Evolutionary conservation across 2,113 vertebrate species (phyloP).

Genomic region (Bostrychus sinensis): DNA sequence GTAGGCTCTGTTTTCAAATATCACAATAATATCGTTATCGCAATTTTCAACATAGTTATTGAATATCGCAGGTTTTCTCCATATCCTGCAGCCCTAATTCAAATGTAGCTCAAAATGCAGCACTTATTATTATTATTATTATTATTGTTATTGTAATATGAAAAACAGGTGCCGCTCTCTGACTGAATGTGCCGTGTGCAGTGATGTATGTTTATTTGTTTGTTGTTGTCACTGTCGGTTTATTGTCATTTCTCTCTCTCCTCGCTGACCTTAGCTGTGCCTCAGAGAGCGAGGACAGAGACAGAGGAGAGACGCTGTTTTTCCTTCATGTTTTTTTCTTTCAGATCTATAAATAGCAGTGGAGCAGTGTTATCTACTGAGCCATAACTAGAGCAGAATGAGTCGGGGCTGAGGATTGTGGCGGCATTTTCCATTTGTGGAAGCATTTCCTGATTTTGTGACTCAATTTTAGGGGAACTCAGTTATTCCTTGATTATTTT

Average conservation of each 20-base stretch:
- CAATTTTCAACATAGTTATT: no score
- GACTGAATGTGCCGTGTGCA: conserved; percentile 10
- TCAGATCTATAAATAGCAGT: conserved; percentile 65
- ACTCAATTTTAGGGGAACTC: no score
- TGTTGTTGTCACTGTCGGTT: conserved; percentile 2
- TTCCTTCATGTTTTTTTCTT: conserved; percentile 25
- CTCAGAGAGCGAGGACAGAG: conserved; percentile 15
- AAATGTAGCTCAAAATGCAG: no score
- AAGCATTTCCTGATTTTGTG: conserved; percentile 12
- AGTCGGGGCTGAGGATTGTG: conserved; percentile 32
- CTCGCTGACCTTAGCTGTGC: conserved; percentile 52
- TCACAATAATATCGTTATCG: no score
- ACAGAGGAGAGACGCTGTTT: conserved; percentile 50
- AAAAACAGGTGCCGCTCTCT: neutral
- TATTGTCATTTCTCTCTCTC: conserved; percentile 3
- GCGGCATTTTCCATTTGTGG: conserved; percentile 10
- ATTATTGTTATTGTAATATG: no score
- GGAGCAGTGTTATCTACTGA: conserved; percentile 61
- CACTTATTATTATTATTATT: no score
- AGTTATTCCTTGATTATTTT: no score
- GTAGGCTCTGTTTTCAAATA: no score
- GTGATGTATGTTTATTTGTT: conserved; percentile 16
- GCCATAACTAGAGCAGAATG: conserved; percentile 71
- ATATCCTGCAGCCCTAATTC: no score
- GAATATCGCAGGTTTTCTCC: no score